Percentiles rank a stretch among this genome's conserved stretches.
phyloP scores from a whole-genome alignment of 2,888 invertebrate species.

The Tolmerus cingulatus region DNA sequence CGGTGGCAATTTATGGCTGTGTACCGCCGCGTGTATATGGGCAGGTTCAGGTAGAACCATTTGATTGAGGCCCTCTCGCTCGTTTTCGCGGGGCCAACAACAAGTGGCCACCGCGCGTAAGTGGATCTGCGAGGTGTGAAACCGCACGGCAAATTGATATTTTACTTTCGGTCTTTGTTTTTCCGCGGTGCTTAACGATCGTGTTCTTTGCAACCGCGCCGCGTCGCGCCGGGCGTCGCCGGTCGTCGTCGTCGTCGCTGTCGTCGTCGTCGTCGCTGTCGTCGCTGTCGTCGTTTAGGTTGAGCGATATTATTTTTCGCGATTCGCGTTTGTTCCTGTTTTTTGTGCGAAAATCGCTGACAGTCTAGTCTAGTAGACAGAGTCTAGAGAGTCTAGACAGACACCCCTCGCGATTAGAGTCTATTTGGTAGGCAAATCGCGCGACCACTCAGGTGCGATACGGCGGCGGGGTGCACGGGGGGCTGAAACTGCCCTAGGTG shows the following conservation, averaged over 20 bases:
- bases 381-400: background rate
- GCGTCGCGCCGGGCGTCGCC: background rate
- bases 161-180: constrained; percentile 27
- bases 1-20: constrained; percentile 18
- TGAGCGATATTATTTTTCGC: background rate
- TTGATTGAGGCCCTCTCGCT: background rate
- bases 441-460: background rate
- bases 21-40: background rate
- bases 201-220: background rate
- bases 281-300: too few species aligned
- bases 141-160: constrained; percentile 37
- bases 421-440: constrained; percentile 6
- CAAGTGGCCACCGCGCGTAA: constrained; percentile 2
- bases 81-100: constrained; percentile 2
- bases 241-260: background rate
- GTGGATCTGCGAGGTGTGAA: constrained; percentile 33
- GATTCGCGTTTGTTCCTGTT: background rate
- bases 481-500: background rate
- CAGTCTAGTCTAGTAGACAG: background rate
- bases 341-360: background rate
- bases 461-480: background rate
- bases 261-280: background rate
- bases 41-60: background rate
- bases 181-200: constrained; percentile 16
- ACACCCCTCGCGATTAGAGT: background rate